Evolutionary conservation across 2,113 vertebrate genomes (phyloP).

Genomic region (Thalassoma bifasciatum): DNA sequence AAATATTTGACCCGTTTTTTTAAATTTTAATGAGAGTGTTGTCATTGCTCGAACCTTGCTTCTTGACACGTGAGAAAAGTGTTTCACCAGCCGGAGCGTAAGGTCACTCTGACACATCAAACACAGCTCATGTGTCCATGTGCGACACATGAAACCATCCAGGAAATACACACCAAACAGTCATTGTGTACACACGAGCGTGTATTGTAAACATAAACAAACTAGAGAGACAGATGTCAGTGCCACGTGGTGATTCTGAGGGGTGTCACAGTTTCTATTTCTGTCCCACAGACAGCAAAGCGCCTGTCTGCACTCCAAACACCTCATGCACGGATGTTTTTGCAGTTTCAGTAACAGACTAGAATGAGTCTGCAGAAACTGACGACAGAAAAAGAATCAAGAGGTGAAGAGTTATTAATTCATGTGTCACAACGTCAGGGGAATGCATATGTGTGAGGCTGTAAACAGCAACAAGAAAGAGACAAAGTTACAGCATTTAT

Average conservation of each 20-base stretch:
- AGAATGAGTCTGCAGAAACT: no score
- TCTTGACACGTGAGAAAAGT: background rate
- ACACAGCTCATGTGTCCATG: background rate
- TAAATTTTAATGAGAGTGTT: no score
- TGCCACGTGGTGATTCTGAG: background rate
- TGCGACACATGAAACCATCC: constrained; percentile 5
- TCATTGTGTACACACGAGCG: background rate
- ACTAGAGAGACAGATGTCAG: background rate
- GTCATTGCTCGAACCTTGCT: background rate
- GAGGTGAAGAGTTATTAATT: no score
- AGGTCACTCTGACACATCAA: background rate
- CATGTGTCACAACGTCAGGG: background rate
- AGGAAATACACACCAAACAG: background rate
- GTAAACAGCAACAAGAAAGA: background rate
- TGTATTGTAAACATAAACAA: background rate
- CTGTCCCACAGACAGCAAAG: background rate
- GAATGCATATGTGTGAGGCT: background rate
- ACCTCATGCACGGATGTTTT: no score
- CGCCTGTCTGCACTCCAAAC: background rate
- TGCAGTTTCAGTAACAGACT: no score
- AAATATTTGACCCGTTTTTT: no score
- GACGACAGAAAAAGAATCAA: no score
- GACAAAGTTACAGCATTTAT: background rate
- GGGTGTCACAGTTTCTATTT: background rate
- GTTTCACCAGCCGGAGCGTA: background rate